phyloP scores from a whole-genome alignment of 2,797 vertebrate genomes.

The Holocentrus rufus region DNA sequence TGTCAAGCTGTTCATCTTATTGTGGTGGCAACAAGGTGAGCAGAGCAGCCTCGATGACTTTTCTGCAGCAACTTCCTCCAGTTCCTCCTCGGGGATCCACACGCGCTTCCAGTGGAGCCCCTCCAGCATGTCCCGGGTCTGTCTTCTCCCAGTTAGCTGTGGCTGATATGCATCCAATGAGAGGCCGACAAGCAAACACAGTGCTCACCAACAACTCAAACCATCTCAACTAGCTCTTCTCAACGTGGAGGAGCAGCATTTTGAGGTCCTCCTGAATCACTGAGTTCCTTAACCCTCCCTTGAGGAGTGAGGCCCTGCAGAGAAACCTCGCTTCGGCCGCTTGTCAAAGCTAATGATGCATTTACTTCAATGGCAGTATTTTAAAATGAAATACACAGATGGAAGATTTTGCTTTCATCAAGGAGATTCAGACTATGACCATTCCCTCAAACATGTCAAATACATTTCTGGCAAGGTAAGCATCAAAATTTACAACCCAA shows the following conservation, averaged over 20 bases:
- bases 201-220: neutral
- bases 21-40: constrained; percentile 21
- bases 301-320: too few relatives aligned
- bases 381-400: constrained; percentile 6
- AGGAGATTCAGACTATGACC: neutral
- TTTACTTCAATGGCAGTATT: neutral
- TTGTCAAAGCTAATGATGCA: constrained; percentile 4
- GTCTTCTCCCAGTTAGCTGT: constrained; percentile 5
- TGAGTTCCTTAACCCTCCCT: too few relatives aligned
- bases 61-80: constrained; percentile 40
- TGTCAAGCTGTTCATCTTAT: too few relatives aligned
- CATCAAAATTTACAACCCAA: neutral
- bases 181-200: neutral
- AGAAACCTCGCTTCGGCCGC: neutral
- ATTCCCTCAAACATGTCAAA: constrained; percentile 9
- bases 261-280: constrained; percentile 1
- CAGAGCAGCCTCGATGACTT: constrained; percentile 42
- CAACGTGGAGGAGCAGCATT: neutral
- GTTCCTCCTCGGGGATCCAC: constrained; percentile 24
- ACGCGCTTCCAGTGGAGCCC: constrained; percentile 24
- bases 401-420: neutral
- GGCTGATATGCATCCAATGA: constrained; percentile 1
- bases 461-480: neutral
- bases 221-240: constrained; percentile 2
- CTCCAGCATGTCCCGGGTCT: constrained; percentile 7